These are phyloP conservation scores for Malurus leucopterus DNA, from an alignment of 2,797 vertebrate genomes.

Conservation along the genomic window DNA sequence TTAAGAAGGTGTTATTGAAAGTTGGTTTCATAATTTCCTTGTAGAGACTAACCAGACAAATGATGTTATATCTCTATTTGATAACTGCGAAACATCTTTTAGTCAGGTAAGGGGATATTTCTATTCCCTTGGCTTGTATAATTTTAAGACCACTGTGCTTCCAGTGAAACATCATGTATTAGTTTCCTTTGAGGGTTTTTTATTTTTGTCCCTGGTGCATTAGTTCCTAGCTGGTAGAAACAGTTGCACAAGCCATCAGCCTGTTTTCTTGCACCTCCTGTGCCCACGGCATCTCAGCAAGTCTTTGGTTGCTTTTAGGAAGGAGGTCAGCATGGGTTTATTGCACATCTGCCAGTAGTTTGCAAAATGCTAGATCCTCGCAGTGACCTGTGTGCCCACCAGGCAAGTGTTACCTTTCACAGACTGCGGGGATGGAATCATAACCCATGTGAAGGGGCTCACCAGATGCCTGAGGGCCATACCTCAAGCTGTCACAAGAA, in stretches of 20 bases:
- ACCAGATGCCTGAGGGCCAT: not conserved
- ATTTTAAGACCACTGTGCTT: not conserved
- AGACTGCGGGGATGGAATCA: accelerated
- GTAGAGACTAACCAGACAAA: not conserved
- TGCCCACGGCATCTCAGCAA: not conserved
- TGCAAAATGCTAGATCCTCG: not conserved
- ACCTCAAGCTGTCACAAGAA: not conserved
- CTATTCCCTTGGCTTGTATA: not conserved
- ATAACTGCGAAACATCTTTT: not conserved
- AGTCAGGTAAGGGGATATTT: not conserved
- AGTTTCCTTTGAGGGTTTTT: not conserved
- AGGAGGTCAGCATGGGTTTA: not conserved
- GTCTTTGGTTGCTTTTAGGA: not conserved
- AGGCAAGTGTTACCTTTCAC: not conserved
- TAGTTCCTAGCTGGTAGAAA: not conserved
- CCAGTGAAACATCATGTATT: not conserved
- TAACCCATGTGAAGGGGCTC: not conserved
- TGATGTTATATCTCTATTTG: not conserved
- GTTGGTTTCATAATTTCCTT: not conserved
- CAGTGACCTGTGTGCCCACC: not conserved
- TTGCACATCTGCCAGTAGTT: not conserved
- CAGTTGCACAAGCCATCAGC: not conserved
- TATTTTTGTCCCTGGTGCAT: not conserved
- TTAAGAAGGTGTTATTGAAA: not conserved
- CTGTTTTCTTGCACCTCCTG: not conserved